Evolutionary conservation across 2,888 invertebrate genomes (phyloP).

Genomic region (Stegana nigrithorax): DNA sequence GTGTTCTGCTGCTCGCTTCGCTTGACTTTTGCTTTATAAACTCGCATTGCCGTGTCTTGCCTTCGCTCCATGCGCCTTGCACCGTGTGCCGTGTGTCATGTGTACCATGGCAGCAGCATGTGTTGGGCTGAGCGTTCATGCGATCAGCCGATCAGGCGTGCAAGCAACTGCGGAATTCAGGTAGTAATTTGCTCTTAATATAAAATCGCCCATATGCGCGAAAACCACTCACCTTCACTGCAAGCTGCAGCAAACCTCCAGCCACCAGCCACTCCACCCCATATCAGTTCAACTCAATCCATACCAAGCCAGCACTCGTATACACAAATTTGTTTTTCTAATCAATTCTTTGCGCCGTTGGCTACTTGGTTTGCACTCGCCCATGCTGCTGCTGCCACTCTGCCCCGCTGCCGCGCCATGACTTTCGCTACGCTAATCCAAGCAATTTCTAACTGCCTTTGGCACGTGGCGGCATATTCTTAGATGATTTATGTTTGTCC

Average conservation of each 20-base stretch:
- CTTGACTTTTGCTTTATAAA: too few species aligned
- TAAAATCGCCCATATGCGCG: neutral
- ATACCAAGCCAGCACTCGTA: neutral
- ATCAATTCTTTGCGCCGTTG: constrained; percentile 41
- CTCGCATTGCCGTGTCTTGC: too few species aligned
- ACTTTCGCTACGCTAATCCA: neutral
- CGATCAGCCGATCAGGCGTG: too few species aligned
- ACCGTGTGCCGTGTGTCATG: too few species aligned
- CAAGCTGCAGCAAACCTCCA: too few species aligned
- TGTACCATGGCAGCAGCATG: constrained; percentile 29
- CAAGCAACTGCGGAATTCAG: constrained; percentile 53
- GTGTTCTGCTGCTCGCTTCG: constrained; percentile 28
- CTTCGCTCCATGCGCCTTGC: too few species aligned
- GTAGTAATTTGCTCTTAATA: constrained; percentile 55
- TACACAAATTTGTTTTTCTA: constrained; percentile 41
- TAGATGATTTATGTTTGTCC: constrained; percentile 15
- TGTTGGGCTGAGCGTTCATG: too few species aligned
- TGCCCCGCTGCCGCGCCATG: neutral
- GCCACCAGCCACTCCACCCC: too few species aligned
- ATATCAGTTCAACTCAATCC: too few species aligned
- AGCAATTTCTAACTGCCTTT: neutral
- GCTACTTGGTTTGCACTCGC: constrained; percentile 8
- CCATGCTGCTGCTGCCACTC: neutral
- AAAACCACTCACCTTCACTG: too few species aligned
- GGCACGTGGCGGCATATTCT: constrained; percentile 13